Evolutionary conservation across 2,797 vertebrate genomes (phyloP), one percentile per base, ranked within the genome.

Genomic region (Karalla daura): DNA sequence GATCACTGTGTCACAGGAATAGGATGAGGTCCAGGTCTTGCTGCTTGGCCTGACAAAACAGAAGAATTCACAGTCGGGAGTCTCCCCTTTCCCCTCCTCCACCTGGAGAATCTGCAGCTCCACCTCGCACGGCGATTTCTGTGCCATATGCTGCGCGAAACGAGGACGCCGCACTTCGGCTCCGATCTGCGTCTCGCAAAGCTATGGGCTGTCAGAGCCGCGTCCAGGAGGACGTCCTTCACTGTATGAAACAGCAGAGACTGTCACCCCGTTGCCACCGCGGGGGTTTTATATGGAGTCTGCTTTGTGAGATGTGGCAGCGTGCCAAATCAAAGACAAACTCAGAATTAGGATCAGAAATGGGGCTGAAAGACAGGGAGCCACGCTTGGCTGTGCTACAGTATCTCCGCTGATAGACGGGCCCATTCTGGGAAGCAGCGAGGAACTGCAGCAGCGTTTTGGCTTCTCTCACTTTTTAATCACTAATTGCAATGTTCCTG

Each of bases 21-120:
- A n/a, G 87, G 85, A 89, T 49, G 76, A 63, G 55, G 71, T 89
- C 91, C 91, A 92, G 87, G 70, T 89, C 83, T 78, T 74, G 70
- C 86, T 85, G 88, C 45, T 84, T 78, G 78, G 79, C 74, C 76
- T 89, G 88, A 89, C 87, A 85, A 81, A 86, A 88, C 79, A 83
- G 76, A 78, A 86, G 82, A 73, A 75, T 71, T 83, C 80, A 69
- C 90, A 85, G 88, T 90, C 63, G 81, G 87, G 83, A 85, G 65
- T 62, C 83, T 83, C 80, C 81, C 73, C 82, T 62, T 81, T 83
- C 80, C 81, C 73, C 82, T 83, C 69, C 61, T 76, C 77, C 56
- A 69, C 77, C 39, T 51, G 47, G 72, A 84, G 83, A 87, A 86
- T 88, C 80, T 87, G 84, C 80, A 40, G 60, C 72, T 69, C 71